Evolutionary conservation across 2,113 vertebrate genomes (phyloP).

Genomic region (Coptodon rendalli): DNA sequence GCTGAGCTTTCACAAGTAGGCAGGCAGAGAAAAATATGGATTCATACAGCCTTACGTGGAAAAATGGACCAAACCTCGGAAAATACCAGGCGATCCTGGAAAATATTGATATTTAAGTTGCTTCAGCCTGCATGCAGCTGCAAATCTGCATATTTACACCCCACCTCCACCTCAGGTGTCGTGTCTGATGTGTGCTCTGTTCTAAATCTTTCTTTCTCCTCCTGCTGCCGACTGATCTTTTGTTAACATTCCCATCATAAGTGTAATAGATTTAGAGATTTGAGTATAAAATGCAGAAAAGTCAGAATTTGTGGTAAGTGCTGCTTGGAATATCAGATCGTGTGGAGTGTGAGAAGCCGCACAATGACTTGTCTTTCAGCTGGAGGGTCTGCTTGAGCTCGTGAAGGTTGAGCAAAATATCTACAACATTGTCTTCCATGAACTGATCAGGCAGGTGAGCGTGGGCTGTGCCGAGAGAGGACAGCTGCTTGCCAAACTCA

Average conservation of each 20-base stretch:
- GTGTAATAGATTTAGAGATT: neutral
- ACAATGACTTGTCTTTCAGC: conserved; percentile 55
- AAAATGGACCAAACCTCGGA: neutral
- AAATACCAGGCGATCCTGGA: neutral
- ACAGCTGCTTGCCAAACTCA: conserved; percentile 84
- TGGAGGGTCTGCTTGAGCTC: conserved; percentile 78
- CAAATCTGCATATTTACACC: neutral
- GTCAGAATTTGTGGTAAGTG: neutral
- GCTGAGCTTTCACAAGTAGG: conserved; percentile 77
- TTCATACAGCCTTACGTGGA: neutral
- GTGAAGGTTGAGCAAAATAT: conserved; percentile 83
- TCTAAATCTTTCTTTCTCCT: neutral
- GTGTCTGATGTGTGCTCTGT: neutral
- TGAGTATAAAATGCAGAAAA: rapidly evolving
- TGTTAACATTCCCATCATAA: rapidly evolving
- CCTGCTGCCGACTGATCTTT: neutral
- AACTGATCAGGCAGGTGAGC: conserved; percentile 86
- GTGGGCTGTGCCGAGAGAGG: conserved; percentile 84
- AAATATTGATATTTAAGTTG: neutral
- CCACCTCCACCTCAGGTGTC: neutral
- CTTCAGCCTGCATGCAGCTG: neutral
- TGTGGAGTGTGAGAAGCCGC: neutral
- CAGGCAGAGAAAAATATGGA: neutral
- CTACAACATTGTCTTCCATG: conserved; percentile 86
- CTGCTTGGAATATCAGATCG: neutral